Conservation (phyloP, 1,140 invertebrate species). For the Teleogryllus occipitalis region DNA sequence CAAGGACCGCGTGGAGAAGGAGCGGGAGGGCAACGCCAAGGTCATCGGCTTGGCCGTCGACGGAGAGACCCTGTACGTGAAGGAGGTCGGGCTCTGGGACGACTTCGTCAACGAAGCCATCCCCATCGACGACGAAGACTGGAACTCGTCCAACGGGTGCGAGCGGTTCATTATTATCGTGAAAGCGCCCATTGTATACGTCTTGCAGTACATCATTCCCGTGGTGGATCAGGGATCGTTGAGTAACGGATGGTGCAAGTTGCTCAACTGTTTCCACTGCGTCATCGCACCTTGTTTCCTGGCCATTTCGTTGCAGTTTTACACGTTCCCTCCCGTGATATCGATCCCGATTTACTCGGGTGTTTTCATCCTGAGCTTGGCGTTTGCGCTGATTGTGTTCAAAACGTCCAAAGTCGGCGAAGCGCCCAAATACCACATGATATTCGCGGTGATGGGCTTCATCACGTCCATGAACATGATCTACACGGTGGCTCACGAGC, state of each 20-base stretch:
- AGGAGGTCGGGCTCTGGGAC: background rate
- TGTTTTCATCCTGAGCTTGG: background rate
- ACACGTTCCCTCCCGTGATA: background rate
- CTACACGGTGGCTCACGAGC: constrained; percentile 56
- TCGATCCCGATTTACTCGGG: background rate
- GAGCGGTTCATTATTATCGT: background rate
- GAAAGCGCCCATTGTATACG: background rate
- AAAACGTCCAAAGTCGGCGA: background rate
- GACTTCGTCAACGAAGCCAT: background rate
- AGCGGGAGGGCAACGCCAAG: no score
- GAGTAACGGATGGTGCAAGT: background rate
- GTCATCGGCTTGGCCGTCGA: no score
- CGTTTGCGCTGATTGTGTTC: background rate
- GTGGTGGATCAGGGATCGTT: background rate
- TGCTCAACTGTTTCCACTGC: background rate
- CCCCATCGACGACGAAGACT: background rate
- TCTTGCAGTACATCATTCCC: background rate
- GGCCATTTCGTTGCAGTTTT: background rate
- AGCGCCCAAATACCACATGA: constrained; percentile 25
- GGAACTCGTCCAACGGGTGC: background rate
- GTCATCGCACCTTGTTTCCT: background rate
- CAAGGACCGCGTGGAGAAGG: no score
- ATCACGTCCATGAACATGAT: constrained; percentile 54
- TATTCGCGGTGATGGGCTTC: constrained; percentile 55
- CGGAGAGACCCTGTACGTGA: no score